Evolutionary conservation across 2,888 invertebrate genomes (phyloP).

Genomic region (Kuschelorhynchus macadamiae): DNA sequence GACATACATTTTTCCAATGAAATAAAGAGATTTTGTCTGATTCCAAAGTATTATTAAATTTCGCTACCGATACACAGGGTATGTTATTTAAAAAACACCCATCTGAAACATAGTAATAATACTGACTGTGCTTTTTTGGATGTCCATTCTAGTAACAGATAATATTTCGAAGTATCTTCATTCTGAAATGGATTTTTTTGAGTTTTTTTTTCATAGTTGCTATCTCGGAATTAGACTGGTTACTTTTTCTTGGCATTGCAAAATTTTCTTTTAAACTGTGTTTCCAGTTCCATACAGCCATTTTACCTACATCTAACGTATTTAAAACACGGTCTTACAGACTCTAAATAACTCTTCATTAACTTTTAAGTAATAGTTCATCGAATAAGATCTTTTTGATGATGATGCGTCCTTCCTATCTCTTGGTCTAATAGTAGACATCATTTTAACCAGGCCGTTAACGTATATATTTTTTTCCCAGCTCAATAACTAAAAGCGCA

Average conservation of each 20-base stretch:
- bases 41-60: conserved; percentile 10
- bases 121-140: neutral
- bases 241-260: neutral
- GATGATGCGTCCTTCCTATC: conserved; percentile 8
- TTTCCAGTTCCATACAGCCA: conserved; percentile 11
- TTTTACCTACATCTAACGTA: conserved; percentile 6
- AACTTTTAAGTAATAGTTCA: conserved; percentile 9
- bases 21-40: conserved; percentile 8
- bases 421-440: conserved; percentile 6
- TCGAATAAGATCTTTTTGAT: conserved; percentile 1
- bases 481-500: too few relatives aligned
- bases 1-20: conserved; percentile 11
- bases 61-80: neutral
- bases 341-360: conserved; percentile 11
- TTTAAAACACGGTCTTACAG: conserved; percentile 9
- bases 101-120: conserved; percentile 15
- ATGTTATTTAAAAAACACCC: conserved; percentile 4
- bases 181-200: conserved; percentile 3
- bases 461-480: too few relatives aligned
- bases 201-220: neutral
- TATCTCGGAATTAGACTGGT: neutral
- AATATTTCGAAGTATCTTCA: conserved; percentile 1
- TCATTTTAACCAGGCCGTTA: neutral
- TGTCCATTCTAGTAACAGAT: conserved; percentile 10
- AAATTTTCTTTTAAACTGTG: conserved; percentile 3